Base-by-base conservation (phyloP, 2,797 vertebrate species). In the Pyrocephalus nanus region DNA sequence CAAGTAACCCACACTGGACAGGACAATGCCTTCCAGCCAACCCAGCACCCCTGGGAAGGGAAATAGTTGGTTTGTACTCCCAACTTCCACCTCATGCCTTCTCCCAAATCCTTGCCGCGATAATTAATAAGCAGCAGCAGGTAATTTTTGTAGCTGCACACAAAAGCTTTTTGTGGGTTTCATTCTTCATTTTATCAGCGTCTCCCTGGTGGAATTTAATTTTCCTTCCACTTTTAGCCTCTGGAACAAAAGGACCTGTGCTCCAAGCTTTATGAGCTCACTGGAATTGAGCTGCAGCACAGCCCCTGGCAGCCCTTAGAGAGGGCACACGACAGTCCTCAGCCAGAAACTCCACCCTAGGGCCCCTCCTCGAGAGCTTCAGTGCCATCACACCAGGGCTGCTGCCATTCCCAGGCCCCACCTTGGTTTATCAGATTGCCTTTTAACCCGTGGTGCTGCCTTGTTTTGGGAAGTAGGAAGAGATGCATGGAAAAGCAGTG, bases 211-310 rank as follows among this genome's bases (percentile, higher is more conserved):
- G 30, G 16, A 18, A 86, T 95, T 88, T 86, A 71, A 93, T 93
- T 91, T 92, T 97, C 71, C 47, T 96, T 88, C 71, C 71, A 74
- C 11, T 78, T 79, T 92, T 84, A 94, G 71, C 48, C 42, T 86
- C 60, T 64, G 69, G 72, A 96, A 96, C 38, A 93, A 86, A 93
- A 93, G 23, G 71, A 86, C 69, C 74, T 96, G 71, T 92, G 58
- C 66, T 85, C 57, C 54, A 71, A 53, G 62, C 40, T 66, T 38
- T 73, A 27, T 0, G 6, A 86, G 34, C 47, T 26, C 26, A 3
- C 42, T 2, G 7, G 79, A 69, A 30, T 42, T 4, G 6, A 70
- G 53, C 36, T 1, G 5, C 50, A 47, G 25, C 40, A 43, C 34
- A 75, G 10, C 15, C 12, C 15, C 1, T 15, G 66, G 43, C 76